phyloP scores from a whole-genome alignment of 2,797 vertebrate species.

The Craterocephalus amniculus region DNA sequence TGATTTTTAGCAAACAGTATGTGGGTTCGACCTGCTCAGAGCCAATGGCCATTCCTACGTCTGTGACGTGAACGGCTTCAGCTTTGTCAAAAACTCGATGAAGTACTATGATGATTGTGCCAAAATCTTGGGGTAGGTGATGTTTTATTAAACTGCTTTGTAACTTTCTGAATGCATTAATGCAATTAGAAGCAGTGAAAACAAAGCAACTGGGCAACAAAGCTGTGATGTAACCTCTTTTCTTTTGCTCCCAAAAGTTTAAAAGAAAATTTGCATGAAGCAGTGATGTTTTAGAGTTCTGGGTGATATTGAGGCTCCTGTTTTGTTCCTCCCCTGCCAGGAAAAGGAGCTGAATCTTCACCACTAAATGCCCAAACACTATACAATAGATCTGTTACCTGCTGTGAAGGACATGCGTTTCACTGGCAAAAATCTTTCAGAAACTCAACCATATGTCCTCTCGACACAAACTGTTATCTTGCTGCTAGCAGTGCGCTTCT shows the following conservation, averaged over 20 bases:
- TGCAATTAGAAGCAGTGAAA: not conserved
- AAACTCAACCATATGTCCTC: not conserved
- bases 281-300: slow-evolving; percentile 2
- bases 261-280: not conserved
- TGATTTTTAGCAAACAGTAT: slow-evolving; percentile 91
- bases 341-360: slow-evolving; percentile 21
- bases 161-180: not conserved
- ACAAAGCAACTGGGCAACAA: not conserved
- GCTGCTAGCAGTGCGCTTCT: not conserved
- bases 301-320: not conserved
- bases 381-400: slow-evolving; percentile 4
- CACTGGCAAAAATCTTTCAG: not conserved
- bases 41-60: slow-evolving; percentile 97
- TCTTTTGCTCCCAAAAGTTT: not conserved
- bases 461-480: too few relatives aligned
- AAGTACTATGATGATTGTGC: slow-evolving; percentile 99
- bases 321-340: not conserved
- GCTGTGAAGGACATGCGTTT: not conserved
- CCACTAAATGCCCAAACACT: not conserved
- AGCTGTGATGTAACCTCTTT: not conserved
- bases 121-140: slow-evolving; percentile 93
- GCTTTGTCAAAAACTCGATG: slow-evolving; percentile 99
- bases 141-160: not conserved
- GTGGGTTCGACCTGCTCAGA: slow-evolving; percentile 94
- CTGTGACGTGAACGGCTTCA: slow-evolving; percentile 97